Evolutionary conservation across 2,888 invertebrate species (phyloP).

Genomic region (Leptopterna dolabrata): DNA sequence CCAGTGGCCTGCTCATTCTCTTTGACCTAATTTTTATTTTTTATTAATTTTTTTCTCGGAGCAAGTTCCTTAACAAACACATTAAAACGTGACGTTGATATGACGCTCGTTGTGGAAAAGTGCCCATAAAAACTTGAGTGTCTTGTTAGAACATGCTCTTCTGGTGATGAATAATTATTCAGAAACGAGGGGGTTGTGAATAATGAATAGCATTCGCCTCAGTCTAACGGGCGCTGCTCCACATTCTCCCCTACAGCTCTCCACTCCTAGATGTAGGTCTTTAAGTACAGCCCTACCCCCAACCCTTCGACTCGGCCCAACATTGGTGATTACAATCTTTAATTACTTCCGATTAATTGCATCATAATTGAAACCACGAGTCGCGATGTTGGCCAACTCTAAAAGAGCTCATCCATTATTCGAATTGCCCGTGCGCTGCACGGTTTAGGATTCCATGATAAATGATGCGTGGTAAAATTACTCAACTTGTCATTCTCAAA

Average conservation of each 20-base stretch:
- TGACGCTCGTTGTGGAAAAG: neutral
- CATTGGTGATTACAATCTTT: neutral
- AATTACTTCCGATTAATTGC: neutral
- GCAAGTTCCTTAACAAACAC: no score
- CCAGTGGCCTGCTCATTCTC: no score
- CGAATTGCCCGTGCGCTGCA: no score
- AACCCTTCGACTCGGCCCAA: neutral
- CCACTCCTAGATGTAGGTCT: neutral
- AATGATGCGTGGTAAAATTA: no score
- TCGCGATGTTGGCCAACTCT: no score
- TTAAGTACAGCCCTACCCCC: neutral
- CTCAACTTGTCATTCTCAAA: no score
- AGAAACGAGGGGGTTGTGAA: neutral
- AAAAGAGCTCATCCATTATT: no score
- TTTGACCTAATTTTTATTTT: no score
- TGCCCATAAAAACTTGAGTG: neutral
- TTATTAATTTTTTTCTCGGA: no score
- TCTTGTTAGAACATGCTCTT: neutral
- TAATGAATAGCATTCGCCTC: conserved; percentile 1
- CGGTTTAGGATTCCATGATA: no score
- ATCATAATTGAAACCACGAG: neutral
- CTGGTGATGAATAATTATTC: conserved; percentile 1
- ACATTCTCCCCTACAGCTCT: neutral
- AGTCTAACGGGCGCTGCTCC: neutral
- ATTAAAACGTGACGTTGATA: neutral